Evolutionary conservation across 2,797 vertebrate genomes (phyloP).

Genomic region (Tapirus indicus): DNA sequence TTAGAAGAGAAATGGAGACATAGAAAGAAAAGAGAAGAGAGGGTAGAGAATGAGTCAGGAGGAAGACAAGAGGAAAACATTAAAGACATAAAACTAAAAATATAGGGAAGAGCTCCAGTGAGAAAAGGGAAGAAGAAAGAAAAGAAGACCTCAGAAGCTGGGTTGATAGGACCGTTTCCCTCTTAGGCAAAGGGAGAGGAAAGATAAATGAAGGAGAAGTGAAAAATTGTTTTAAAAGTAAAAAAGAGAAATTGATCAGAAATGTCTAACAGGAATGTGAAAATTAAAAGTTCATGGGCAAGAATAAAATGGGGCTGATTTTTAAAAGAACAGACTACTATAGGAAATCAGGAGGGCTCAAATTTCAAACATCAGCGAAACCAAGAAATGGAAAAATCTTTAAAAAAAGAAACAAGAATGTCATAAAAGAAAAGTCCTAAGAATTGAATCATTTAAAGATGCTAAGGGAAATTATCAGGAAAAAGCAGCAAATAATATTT

Average conservation of each 20-base stretch:
- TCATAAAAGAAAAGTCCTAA: neutral
- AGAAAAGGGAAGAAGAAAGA: neutral
- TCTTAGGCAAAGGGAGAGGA: neutral
- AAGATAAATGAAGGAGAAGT: neutral
- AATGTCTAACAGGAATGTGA: neutral
- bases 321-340: constrained; percentile 19
- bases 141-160: neutral
- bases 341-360: neutral
- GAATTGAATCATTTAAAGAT: neutral
- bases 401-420: neutral
- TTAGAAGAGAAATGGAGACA: neutral
- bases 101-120: neutral
- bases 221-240: neutral
- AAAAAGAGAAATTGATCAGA: neutral
- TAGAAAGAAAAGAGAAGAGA: neutral
- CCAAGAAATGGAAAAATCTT: neutral
- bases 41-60: neutral
- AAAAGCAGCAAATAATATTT: neutral
- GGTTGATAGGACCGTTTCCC: neutral
- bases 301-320: neutral
- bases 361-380: neutral
- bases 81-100: neutral
- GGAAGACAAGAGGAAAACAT: neutral
- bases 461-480: neutral
- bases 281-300: neutral